Evolutionary conservation across 2,113 vertebrate genomes (phyloP).

Genomic region (Corythaeola cristata): DNA sequence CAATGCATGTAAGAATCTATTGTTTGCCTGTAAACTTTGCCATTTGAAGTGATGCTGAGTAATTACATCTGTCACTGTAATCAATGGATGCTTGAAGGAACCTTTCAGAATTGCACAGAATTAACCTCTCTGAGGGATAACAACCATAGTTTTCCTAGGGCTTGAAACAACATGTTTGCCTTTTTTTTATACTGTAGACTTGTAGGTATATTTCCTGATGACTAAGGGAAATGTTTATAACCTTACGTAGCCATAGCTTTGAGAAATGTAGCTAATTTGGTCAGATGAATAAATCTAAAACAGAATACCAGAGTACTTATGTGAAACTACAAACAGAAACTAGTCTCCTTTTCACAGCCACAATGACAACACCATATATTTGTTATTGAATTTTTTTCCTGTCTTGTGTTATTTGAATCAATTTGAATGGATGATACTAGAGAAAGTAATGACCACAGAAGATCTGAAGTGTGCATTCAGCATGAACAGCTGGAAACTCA

Average conservation of each 20-base stretch:
- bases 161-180: neutral
- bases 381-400: neutral
- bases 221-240: neutral
- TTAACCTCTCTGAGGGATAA: neutral
- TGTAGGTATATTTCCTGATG: neutral
- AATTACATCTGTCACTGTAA: neutral
- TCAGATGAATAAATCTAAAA: neutral
- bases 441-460: neutral
- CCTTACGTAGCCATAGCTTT: neutral
- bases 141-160: neutral
- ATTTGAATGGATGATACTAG: neutral
- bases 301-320: neutral
- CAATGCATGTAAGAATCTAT: neutral
- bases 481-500: neutral
- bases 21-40: neutral
- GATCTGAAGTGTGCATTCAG: neutral
- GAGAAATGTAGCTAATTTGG: neutral
- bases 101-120: neutral
- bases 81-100: neutral
- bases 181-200: neutral
- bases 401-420: neutral
- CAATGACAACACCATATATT: neutral
- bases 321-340: neutral
- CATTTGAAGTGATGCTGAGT: neutral
- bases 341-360: neutral